Base-by-base conservation (phyloP, 2,888 invertebrate species). In the Platyscelio sp. region DNA sequence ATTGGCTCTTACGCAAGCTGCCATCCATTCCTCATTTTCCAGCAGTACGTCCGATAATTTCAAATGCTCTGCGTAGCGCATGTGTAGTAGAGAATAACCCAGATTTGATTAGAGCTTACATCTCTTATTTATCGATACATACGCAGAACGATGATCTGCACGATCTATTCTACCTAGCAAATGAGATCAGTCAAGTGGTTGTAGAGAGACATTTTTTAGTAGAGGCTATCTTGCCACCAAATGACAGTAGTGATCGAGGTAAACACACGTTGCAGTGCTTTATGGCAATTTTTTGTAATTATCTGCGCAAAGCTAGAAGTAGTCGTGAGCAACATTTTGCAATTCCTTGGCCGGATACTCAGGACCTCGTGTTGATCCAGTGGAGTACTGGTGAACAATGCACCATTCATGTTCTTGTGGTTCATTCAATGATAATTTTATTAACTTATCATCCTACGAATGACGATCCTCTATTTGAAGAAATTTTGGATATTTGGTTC, bases 31-130 rank as follows among this genome's bases (percentile, higher is more conserved):
- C 97, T 0, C 97, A 98, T 93, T 98, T 99, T 94, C 94, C 94
- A 15, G 95, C 95, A 3, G 96, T 97, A 13, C 95, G 96, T 33
- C 95, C 95, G n/a, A 95, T 97, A 83, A 96, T 97, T 78, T 96
- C 96, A 80, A 94, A 94, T 1, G 97, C 97, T 56, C 93, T 98
- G n/a, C 95, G 98, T 5, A 96, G 97, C 86, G 98, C 98, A 0
- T 97, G 98, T 92, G 97, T 97, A 91, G 97, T 98, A 77, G 99
- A 99, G 94, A 98, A 98, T 89, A 96, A 97, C 90, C 98, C 98
- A 0, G 94, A 95, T 0, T 94, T 98, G 92, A 96, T 98, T 76
- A 96, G 97, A 75, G 97, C 97, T 49, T 99, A 98, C 94, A 96
- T 98, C 74, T 95, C 96, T 87, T 98, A 98, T 94, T 95, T 99